Evolutionary conservation across 2,797 vertebrate species (phyloP), one percentile per base, ranked within the genome.

Genomic region (Phoebastria nigripes): DNA sequence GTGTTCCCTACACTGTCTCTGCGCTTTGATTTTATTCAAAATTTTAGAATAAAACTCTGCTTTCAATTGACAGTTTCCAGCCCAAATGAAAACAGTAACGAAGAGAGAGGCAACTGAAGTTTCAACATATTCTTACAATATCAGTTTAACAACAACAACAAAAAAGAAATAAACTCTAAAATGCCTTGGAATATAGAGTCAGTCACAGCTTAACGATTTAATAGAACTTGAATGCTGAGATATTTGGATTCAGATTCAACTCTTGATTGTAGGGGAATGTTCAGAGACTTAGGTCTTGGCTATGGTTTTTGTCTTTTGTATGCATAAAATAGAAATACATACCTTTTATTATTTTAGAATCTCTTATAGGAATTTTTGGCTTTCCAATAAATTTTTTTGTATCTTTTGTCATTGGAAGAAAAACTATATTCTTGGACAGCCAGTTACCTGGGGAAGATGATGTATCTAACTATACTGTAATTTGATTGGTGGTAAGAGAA

Each of bases 401-500:
- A 15, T 80, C 8, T 88, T 82, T 58, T 67, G 3, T 44, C 8
- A 19, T 4, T 74, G 26, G 33, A 87, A 91, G 56, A 67, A 95
- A 85, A 86, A 44, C 47, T 56, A 6, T 82, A 46, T 72, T 90
- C 41, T 83, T 55, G 61, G 65, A 66, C 55, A 96, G 25, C 5
- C 26, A 52, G 49, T 96, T 89, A 97, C 1, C 16, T 74, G 12
- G 35, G 72, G 85, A 93, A 91, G 61, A 61, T 90, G 37, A 58
- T 95, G 31, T 88, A n/a, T 59, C n/a, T 82, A 78, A 31, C 22
- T 73, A 33, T 67, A 71, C 18, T 85, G 9, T 80, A 91, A 89
- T 95, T 91, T 96, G 81, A 73, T 7, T 80, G 76, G 96, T 86
- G 74, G 82, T 76, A 97, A 94, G 88, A 93, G 65, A 96, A 94